phyloP scores from a whole-genome alignment of 2,888 invertebrate genomes.

The Rhaphigaster nebulosa region DNA sequence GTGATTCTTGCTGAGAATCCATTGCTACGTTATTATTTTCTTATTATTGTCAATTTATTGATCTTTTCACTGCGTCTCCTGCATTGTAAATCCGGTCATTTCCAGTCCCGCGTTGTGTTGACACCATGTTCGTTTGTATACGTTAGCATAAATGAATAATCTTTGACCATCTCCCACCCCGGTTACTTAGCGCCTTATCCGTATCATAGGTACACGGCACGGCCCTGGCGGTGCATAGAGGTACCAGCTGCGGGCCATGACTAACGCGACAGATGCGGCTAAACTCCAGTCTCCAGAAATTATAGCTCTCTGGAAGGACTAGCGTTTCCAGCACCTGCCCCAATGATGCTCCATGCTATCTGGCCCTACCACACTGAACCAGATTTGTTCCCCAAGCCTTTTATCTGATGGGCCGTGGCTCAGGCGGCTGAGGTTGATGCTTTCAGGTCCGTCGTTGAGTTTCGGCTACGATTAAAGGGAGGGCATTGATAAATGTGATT shows the following conservation, averaged over 20 bases:
- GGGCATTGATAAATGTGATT: neutral
- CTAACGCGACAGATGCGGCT: neutral
- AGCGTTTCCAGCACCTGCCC: neutral
- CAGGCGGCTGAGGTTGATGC: neutral
- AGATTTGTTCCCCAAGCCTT: neutral
- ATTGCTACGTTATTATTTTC: neutral
- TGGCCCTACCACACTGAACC: neutral
- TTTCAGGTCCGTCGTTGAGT: neutral
- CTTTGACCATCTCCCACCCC: neutral
- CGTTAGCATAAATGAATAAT: neutral
- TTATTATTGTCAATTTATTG: no score
- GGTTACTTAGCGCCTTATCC: neutral
- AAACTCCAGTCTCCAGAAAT: neutral
- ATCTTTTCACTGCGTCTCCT: neutral
- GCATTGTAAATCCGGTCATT: neutral
- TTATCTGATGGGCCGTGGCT: neutral
- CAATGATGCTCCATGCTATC: conserved; percentile 3
- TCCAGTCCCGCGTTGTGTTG: neutral
- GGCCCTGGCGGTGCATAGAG: neutral
- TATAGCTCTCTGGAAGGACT: neutral
- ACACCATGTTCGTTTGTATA: neutral
- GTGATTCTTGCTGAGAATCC: neutral
- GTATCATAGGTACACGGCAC: neutral
- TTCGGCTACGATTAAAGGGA: neutral
- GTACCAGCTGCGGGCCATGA: neutral